Base-by-base conservation (phyloP, 1,140 invertebrate species). In the Tetraneura akinire region DNA sequence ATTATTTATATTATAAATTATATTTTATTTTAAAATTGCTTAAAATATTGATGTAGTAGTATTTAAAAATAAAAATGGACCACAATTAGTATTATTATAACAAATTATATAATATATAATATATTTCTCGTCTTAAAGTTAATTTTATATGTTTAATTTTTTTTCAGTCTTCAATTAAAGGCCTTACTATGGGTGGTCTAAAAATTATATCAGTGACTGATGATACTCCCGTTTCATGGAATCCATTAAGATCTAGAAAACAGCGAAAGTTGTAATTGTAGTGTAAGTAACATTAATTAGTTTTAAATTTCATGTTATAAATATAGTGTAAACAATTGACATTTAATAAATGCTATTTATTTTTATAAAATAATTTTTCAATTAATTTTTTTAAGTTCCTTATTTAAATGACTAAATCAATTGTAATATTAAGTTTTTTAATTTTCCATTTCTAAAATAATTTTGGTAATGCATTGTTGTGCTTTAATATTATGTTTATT, bases 201-300 rank as follows among this genome's bases (percentile, higher is more conserved):
- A 90, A 96, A 81, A 92, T 98, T 80, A 88, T 97, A 23, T 97
- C 95, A 16, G 89, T 98, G 23, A 96, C 96, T 9, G 96, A 98
- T 85, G 89, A 87, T 81, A 98, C 96, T 1, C 90, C 87, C 82
- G 91, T 97, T 8, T 92, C 92, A 1, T 93, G 90, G 88, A 90
- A 90, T 85, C 93, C 93, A 53, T 29, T 51, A 53, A 86, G 93
- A 81, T 89, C 93, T 78, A 88, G 91, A 83, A 95, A 95, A 88
- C 88, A 88, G 49, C 91, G 90, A 84, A 90, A 90, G 87, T 84
- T 94, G 81, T 94, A 91, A 88, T 82, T 68, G 57, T 76, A 26
- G 80, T 80, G 51, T 53, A 66, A 76, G 80, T 76, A 76, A 81
- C 21, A 23, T 49, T 80, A 80, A 81, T 78, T 82, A 80, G 45